phyloP scores from a whole-genome alignment of 2,113 vertebrate species.

The Steatornis caripensis region DNA sequence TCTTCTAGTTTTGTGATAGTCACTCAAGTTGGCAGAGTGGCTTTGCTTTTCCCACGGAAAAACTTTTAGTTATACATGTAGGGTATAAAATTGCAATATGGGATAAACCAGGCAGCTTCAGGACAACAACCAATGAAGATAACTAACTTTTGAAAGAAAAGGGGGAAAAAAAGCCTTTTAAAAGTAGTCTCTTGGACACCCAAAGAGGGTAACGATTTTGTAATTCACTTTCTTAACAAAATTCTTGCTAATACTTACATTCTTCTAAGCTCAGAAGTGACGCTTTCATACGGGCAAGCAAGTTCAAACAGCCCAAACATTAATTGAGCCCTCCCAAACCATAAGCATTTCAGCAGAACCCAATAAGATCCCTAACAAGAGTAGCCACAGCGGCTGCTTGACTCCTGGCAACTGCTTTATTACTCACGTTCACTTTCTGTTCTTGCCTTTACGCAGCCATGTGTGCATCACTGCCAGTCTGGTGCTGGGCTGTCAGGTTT shows the following conservation, averaged over 20 bases:
- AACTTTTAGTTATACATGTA: background rate
- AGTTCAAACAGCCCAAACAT: background rate
- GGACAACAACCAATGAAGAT: background rate
- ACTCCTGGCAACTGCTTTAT: background rate
- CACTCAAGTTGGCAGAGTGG: background rate
- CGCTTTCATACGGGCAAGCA: background rate
- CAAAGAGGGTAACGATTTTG: background rate
- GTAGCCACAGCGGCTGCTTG: background rate
- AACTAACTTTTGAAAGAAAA: background rate
- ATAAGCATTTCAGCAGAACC: background rate
- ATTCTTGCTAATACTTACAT: background rate
- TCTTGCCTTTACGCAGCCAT: background rate
- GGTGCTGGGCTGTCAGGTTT: background rate
- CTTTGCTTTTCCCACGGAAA: background rate
- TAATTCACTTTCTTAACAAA: background rate
- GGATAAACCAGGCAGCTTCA: background rate
- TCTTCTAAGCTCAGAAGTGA: background rate
- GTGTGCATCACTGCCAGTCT: fast-evolving
- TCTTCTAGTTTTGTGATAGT: background rate
- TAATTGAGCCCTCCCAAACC: background rate
- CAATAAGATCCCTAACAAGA: background rate
- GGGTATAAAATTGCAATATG: background rate
- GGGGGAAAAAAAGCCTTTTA: background rate
- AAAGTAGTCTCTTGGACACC: background rate
- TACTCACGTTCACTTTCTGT: background rate